phyloP scores from a whole-genome alignment of 2,888 invertebrate genomes.

The Rhodophaea formosa region DNA sequence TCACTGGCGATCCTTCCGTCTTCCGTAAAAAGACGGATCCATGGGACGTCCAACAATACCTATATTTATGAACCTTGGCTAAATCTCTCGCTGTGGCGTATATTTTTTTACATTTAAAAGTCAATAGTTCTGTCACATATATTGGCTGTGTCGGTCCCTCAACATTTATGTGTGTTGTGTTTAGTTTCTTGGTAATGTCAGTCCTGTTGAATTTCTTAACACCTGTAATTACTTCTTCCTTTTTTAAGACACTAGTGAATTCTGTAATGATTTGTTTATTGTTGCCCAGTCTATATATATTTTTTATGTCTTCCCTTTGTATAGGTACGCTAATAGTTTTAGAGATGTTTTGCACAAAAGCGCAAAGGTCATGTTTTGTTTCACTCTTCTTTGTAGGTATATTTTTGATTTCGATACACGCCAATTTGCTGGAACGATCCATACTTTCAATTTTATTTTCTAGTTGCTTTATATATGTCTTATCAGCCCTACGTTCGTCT shows the following conservation, averaged over 20 bases:
- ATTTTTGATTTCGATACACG: neutral
- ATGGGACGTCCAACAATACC: conserved; percentile 9
- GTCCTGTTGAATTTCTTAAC: neutral
- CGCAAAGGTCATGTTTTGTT: neutral
- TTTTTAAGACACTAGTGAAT: neutral
- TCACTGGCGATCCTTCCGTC: neutral
- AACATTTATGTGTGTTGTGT: neutral
- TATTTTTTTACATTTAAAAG: neutral
- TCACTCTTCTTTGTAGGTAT: neutral
- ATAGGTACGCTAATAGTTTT: neutral
- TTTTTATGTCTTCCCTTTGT: neutral
- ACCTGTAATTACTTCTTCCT: neutral
- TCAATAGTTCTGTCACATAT: neutral
- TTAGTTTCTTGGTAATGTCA: neutral
- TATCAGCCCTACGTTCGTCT: neutral
- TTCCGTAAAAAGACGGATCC: conserved; percentile 4
- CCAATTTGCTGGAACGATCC: neutral
- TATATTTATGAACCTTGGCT: neutral
- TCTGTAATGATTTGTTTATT: neutral
- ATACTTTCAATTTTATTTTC: neutral
- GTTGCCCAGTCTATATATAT: neutral
- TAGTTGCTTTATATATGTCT: neutral
- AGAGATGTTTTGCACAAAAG: too few relatives aligned
- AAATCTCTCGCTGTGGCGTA: neutral
- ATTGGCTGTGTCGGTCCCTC: neutral